phyloP scores from a whole-genome alignment of 2,888 invertebrate genomes.

The Chymomyza procnemis region DNA sequence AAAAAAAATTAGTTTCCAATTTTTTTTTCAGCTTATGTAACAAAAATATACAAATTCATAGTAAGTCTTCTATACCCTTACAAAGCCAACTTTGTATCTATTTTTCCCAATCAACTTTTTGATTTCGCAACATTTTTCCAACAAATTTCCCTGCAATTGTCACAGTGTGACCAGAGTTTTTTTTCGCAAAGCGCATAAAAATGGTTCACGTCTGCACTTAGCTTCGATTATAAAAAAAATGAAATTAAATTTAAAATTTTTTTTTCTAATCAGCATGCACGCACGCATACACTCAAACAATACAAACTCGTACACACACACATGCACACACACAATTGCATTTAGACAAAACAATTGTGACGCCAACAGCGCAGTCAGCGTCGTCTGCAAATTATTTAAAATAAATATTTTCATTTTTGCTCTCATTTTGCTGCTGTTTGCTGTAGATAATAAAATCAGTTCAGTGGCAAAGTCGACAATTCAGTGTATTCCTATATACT shows the following conservation, averaged over 20 bases:
- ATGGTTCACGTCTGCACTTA: constrained; percentile 11
- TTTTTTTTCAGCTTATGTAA: no score
- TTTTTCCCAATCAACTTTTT: no score
- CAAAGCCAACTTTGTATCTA: no score
- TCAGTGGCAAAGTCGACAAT: constrained; percentile 54
- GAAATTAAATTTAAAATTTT: background rate
- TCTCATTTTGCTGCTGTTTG: constrained; percentile 16
- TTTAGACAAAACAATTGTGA: constrained; percentile 29
- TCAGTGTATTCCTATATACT: constrained; percentile 19
- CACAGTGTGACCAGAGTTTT: no score
- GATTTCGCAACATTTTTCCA: no score
- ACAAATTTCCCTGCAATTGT: no score
- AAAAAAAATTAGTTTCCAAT: no score
- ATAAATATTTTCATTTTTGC: constrained; percentile 36
- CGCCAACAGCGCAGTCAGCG: constrained; percentile 28
- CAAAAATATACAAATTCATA: no score
- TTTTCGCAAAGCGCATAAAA: background rate
- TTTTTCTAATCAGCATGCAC: constrained; percentile 38
- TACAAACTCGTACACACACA: constrained; percentile 4
- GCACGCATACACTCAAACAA: background rate
- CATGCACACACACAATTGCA: background rate
- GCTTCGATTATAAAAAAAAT: background rate
- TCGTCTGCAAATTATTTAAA: constrained; percentile 39
- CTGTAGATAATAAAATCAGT: constrained; percentile 42
- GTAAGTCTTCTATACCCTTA: no score